phyloP scores from a whole-genome alignment of 1,140 invertebrate genomes.

The Psix sp. region DNA sequence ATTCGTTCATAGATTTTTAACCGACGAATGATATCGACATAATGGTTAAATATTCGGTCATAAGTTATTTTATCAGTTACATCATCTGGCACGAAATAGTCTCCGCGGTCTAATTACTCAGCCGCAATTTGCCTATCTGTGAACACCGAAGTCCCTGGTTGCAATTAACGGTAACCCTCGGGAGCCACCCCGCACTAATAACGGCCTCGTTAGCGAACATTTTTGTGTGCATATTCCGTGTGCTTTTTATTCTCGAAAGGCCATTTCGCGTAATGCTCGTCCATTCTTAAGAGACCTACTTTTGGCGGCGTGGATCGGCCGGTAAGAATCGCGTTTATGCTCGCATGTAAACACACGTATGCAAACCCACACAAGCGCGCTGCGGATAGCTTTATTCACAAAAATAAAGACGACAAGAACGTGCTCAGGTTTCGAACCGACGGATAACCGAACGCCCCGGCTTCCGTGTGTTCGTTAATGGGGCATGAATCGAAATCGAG shows the following conservation, averaged over 20 bases:
- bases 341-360: conserved; percentile 1
- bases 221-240: conserved; percentile 10
- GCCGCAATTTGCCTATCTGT: conserved; percentile 17
- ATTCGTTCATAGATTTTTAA: too few relatives aligned
- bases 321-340: conserved; percentile 4
- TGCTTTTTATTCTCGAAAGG: conserved; percentile 19
- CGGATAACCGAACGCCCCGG: conserved; percentile 31
- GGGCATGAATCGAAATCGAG: conserved; percentile 59
- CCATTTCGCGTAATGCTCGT: conserved; percentile 26
- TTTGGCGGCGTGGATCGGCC: conserved; percentile 34
- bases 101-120: conserved; percentile 30
- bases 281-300: conserved; percentile 41
- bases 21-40: neutral
- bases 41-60: conserved; percentile 6
- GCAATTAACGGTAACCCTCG: conserved; percentile 18
- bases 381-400: conserved; percentile 59
- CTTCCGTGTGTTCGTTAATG: conserved; percentile 47
- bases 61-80: conserved; percentile 23
- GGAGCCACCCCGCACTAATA: conserved; percentile 7
- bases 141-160: conserved; percentile 2
- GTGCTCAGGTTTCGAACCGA: conserved; percentile 45
- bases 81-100: conserved; percentile 16
- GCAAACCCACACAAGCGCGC: neutral
- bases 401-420: conserved; percentile 57
- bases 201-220: neutral